phyloP scores from a whole-genome alignment of 2,797 vertebrate species.

The Malacoraja senta region DNA sequence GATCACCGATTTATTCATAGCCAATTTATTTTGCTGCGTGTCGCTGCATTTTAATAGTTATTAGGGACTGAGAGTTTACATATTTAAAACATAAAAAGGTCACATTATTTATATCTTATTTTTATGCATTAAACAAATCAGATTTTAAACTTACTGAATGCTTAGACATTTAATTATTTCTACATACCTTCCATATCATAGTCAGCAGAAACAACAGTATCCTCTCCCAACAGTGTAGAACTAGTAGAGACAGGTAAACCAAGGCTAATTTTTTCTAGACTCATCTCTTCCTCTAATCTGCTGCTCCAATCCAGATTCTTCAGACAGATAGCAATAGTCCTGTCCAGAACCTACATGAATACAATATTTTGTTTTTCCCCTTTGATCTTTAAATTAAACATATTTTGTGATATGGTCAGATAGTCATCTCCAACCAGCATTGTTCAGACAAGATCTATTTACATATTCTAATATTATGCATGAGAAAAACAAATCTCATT shows the following conservation, averaged over 20 bases:
- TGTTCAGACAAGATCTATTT: not conserved
- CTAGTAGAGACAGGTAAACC: conserved; percentile 81
- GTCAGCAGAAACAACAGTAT: conserved; percentile 79
- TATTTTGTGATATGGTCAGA: not conserved
- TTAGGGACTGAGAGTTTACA: not conserved
- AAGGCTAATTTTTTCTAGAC: conserved; percentile 78
- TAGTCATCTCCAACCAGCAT: not conserved
- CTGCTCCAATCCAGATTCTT: conserved; percentile 91
- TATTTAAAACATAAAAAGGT: not conserved
- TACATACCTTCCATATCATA: conserved; percentile 92
- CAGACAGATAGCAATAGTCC: conserved; percentile 74
- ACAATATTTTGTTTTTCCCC: not conserved
- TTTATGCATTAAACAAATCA: not conserved
- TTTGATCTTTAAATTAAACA: not conserved
- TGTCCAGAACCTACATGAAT: conserved; percentile 69
- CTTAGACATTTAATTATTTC: not conserved
- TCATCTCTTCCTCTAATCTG: conserved; percentile 92
- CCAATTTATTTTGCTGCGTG: not conserved
- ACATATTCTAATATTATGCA: not conserved
- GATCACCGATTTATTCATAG: not conserved
- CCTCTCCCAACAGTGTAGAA: conserved; percentile 89
- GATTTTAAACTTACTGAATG: not conserved
- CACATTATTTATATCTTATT: not conserved
- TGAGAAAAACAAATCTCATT: no score
- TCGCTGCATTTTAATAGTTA: not conserved